A percentile compares a stretch with the other conserved stretches of the same genome.
phyloP scores from a whole-genome alignment of 2,888 invertebrate species.

The Rhingia campestris region DNA sequence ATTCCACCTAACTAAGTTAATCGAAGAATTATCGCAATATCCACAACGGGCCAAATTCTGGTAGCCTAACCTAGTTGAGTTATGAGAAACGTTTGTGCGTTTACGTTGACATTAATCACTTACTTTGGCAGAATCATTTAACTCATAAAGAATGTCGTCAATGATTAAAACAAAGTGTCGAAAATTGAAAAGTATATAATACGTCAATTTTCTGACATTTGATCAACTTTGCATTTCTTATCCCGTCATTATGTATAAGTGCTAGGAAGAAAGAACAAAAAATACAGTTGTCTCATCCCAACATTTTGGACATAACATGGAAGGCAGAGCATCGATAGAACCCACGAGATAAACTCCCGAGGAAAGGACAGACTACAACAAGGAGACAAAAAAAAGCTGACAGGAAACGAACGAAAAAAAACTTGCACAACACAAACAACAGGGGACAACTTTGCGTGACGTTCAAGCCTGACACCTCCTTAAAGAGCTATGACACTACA shows the following conservation, averaged over 20 bases:
- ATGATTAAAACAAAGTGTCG: conserved; percentile 52
- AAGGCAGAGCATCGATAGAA: conserved; percentile 48
- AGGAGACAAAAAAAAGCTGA: background rate
- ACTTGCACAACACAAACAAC: conserved; percentile 25
- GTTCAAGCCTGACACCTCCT: conserved; percentile 45
- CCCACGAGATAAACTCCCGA: conserved; percentile 40
- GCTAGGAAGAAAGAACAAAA: conserved; percentile 9
- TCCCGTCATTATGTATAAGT: conserved; percentile 32
- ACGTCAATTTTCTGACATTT: conserved; percentile 25
- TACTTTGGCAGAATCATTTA: no score
- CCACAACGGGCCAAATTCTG: no score
- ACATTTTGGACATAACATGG: conserved; percentile 56
- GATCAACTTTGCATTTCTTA: conserved; percentile 46
- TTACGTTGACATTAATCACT: no score
- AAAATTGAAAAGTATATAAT: conserved; percentile 43
- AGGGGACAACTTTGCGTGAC: conserved; percentile 43
- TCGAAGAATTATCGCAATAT: no score
- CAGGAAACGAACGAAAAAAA: conserved; percentile 7
- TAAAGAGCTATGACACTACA: conserved; percentile 17
- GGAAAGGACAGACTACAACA: conserved; percentile 23
- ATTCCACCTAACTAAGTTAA: no score
- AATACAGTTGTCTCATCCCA: conserved; percentile 42
- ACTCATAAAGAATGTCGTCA: no score
- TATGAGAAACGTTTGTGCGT: no score
- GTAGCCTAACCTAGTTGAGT: no score